Evolutionary conservation across 2,113 vertebrate genomes (phyloP).

Genomic region (Anguilla japonica): DNA sequence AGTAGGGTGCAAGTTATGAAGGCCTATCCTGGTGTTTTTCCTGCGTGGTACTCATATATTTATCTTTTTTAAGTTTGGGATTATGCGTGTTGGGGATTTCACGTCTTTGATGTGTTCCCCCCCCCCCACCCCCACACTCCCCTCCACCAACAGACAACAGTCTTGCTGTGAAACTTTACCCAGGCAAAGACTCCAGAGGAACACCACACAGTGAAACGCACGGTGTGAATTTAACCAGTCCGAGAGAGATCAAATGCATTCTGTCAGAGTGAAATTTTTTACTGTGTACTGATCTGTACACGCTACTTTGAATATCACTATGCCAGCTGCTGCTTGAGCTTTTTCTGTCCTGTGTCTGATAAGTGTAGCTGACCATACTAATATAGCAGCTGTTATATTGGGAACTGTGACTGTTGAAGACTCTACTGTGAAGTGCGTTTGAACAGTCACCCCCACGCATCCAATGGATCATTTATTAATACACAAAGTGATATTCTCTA

Average conservation of each 20-base stretch:
- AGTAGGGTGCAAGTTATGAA: not conserved
- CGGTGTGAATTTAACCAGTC: too few species aligned
- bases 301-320: not conserved
- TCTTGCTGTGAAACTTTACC: not conserved
- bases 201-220: not conserved
- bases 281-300: not conserved
- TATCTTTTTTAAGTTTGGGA: conserved; percentile 55
- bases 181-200: not conserved
- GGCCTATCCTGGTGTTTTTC: not conserved
- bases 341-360: not conserved
- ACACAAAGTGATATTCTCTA: not conserved
- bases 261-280: too few species aligned
- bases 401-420: not conserved
- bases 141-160: conserved; percentile 55
- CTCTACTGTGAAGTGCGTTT: not conserved
- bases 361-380: not conserved
- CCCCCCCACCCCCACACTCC: conserved; percentile 23
- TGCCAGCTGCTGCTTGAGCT: not conserved
- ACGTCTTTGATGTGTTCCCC: conserved; percentile 40
- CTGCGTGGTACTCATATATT: not conserved
- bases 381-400: not conserved
- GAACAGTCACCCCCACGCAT: not conserved
- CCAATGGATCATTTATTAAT: not conserved
- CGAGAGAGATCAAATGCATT: too few species aligned
- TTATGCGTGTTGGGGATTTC: conserved; percentile 59